Conservation (phyloP, 37 sponge, comb jelly and placozoan genomes). For the Amphimedon queenslandica region DNA sequence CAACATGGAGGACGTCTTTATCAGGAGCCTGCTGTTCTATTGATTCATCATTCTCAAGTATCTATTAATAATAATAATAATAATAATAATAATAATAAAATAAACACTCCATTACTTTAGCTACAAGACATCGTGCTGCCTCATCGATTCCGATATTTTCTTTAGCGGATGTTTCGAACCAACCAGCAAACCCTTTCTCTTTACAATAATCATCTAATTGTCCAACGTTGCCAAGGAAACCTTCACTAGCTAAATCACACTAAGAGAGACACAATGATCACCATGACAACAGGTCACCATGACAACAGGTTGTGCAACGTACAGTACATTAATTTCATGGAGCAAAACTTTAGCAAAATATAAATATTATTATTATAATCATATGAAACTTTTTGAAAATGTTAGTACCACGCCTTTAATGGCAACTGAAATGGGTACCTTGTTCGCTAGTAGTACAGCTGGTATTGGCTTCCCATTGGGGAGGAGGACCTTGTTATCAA, state of each 20-base stretch:
- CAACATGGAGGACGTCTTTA: constrained; percentile 11
- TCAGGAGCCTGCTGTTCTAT: constrained; percentile 44
- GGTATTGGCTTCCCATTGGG: constrained; percentile 91
- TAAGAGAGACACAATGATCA: constrained; percentile 19
- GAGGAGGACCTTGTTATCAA: constrained; percentile 91
- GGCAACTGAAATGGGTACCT: no score
- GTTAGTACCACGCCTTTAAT: no score
- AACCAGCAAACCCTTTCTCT: constrained; percentile 84
- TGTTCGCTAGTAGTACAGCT: constrained; percentile 92
- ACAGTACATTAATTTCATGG: no score
- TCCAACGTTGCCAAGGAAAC: constrained; percentile 71
- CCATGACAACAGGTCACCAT: no score
- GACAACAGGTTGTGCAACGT: no score
- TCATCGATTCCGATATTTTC: constrained; percentile 97
- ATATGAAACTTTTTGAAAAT: no score
- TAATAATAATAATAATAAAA: constrained; percentile 1
- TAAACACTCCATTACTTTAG: constrained; percentile 53
- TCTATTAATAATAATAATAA: constrained; percentile 18
- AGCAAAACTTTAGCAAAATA: no score
- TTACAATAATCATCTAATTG: constrained; percentile 93
- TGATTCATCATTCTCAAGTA: constrained; percentile 58
- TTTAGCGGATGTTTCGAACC: constrained; percentile 98
- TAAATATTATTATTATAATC: no score
- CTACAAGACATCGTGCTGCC: constrained; percentile 85
- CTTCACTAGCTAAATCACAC: constrained; percentile 92